Evolutionary conservation across 2,113 vertebrate genomes (phyloP), one percentile per base, ranked within the genome.

Genomic region (Andinoacara biseriatus): DNA sequence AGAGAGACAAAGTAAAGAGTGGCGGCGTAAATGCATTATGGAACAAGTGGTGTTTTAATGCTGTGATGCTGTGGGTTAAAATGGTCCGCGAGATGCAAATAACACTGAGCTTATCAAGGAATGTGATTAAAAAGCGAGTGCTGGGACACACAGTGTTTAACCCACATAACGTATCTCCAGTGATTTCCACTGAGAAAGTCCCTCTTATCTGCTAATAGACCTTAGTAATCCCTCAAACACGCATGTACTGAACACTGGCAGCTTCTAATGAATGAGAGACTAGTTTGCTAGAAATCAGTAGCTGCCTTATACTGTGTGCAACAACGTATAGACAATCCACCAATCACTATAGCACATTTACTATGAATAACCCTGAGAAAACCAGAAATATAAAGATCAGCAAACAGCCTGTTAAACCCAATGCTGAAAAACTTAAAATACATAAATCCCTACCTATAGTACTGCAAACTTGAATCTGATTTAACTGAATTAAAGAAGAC

Each of bases 141-240:
- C 86, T 67, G 78, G 65, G 63, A 80, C 72, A 84, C 80, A 72
- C 24, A 31, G 78, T 75, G 80, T 92, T 94, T 90, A 93, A 92
- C 89, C 90, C 82, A 93, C 84, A 93, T 91, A 88, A 29, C 75
- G 57, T 24, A 90, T 92, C 89, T 84, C 84, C 38, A 79, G 83
- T 38, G 67, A 92, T 86, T 91, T 91, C 86, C 87, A 89, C 57
- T 1, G 58, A 90, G 87, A 94, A 93, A 88, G 88, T 86, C 88
- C 80, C 84, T 85, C 83, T 93, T 91, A 94, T 94, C 93, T 91
- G 81, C 87, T 94, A 93, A 95, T 91, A 90, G 92, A 90, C 83
- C 82, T 85, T 43, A 9, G 72, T 94, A 93, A 94, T 93, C 93
- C 87, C 79, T 87, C 77, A 78, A 86, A 91, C 92, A 93, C 31